Base-by-base conservation (phyloP, 2,888 invertebrate genomes). In the Melanchra persicariae region DNA sequence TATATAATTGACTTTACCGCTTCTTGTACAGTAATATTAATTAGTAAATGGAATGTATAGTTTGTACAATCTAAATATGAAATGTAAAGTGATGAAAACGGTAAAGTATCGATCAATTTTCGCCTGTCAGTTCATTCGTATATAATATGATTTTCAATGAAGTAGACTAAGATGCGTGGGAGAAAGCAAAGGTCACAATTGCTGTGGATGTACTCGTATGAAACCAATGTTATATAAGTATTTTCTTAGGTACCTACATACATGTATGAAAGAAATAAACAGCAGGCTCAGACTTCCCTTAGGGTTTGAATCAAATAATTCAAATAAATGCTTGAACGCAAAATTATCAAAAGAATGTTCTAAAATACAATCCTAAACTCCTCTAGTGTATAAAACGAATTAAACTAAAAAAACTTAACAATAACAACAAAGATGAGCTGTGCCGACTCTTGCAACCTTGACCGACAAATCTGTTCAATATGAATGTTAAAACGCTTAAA, bases 1-100 rank as follows among this genome's bases (percentile, higher is more conserved):
- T 66, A 66, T 45, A 45, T 57, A 59, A 74, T 74, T 74, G 30
- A 55, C 60, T 58, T 63, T 72, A 72, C 67, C 66, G 76, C 55
- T 63, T 60, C 51, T 45, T 63, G 43, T 67, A 67, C 63, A 43
- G 60, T 66, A 64, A 45, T 51, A 55, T 47, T 47, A 64, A 76
- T 71, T 60, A 12, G 47, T 49, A 5, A 65, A 75, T 69, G 26
- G 1, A 59, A 34, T 45, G 37, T 30, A 19, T 63, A 19, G 12
- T 45, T 43, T 12, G 26, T 55, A 47, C 22, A 59, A 54, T 54
- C 26, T 7, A 74, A 59, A 55, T 74, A 75, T 45, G 17, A 54
- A 62, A 75, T 65, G 19, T 19, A 59, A 66, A 66, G 40, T 52
- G 45, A 17, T 24, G 3, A 65, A 52, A 57, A 34, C n/a, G 22